phyloP scores from a whole-genome alignment of 2,797 vertebrate genomes.

The Xerus rutilus region DNA sequence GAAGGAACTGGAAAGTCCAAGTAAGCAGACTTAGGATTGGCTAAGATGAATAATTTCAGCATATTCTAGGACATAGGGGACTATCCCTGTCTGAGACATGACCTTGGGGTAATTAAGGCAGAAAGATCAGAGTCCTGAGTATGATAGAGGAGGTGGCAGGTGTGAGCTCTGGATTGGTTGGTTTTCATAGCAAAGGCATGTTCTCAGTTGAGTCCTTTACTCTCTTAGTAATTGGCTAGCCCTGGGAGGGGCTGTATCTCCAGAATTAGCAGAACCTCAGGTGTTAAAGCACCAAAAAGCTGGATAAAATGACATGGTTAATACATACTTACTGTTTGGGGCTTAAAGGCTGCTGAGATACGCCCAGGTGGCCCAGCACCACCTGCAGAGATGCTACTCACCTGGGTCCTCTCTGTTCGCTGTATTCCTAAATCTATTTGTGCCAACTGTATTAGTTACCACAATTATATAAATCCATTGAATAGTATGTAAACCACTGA shows the following conservation, averaged over 20 bases:
- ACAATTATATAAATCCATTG: neutral
- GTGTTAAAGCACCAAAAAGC: neutral
- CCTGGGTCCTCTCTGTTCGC: neutral
- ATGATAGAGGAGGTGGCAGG: neutral
- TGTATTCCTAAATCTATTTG: neutral
- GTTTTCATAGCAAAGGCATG: neutral
- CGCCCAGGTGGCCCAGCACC: neutral
- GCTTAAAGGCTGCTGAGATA: neutral
- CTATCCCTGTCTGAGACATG: neutral
- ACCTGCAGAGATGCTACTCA: neutral
- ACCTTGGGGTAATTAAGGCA: neutral
- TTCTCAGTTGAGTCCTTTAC: neutral
- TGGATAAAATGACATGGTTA: neutral
- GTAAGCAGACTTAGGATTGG: neutral
- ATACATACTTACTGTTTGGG: accelerated
- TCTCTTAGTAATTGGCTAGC: neutral
- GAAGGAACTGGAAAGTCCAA: neutral
- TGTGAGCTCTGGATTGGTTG: neutral
- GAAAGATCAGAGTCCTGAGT: neutral
- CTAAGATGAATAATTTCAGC: neutral
- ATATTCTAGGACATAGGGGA: neutral
- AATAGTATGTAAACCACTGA: neutral
- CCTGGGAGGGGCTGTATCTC: neutral
- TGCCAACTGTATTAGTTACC: neutral
- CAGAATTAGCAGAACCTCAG: neutral